phyloP scores from a whole-genome alignment of 2,888 invertebrate genomes.

The Aleiodes leptofemur region DNA sequence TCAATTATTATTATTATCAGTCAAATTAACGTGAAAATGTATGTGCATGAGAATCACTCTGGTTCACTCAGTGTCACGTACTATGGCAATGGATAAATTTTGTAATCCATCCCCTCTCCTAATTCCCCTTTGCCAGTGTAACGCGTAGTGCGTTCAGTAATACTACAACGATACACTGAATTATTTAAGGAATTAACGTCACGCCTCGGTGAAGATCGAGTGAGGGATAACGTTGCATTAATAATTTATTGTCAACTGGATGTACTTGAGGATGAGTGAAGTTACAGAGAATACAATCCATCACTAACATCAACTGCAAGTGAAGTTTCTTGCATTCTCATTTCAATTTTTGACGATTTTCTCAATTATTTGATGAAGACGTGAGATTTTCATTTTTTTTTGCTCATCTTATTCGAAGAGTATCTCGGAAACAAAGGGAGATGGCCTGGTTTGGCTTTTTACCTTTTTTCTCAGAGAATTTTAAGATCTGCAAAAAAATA shows the following conservation, averaged over 20 bases:
- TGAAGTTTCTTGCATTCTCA: neutral
- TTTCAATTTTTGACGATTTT: too few relatives aligned
- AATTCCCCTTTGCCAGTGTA: conserved; percentile 4
- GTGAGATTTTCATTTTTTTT: too few relatives aligned
- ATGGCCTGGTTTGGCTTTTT: too few relatives aligned
- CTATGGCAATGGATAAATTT: conserved; percentile 33
- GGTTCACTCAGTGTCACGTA: conserved; percentile 31
- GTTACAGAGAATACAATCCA: conserved; percentile 42
- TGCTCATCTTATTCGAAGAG: too few relatives aligned
- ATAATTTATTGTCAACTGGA: conserved; percentile 29
- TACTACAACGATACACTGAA: conserved; percentile 45
- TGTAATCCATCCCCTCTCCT: conserved; percentile 20
- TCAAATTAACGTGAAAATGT: conserved; percentile 40
- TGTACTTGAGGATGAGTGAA: conserved; percentile 39
- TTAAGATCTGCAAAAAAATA: too few relatives aligned
- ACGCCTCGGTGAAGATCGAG: conserved; percentile 21
- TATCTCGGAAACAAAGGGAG: too few relatives aligned
- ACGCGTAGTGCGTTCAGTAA: conserved; percentile 28
- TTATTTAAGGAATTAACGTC: conserved; percentile 47
- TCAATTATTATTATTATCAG: conserved; percentile 33
- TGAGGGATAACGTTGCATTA: conserved; percentile 40
- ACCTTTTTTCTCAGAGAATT: too few relatives aligned
- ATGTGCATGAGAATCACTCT: conserved; percentile 7
- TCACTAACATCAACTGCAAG: conserved; percentile 5
- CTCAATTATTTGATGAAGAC: too few relatives aligned